Base-by-base conservation (phyloP, 2,888 invertebrate species). In the Plemyria rubiginata region DNA sequence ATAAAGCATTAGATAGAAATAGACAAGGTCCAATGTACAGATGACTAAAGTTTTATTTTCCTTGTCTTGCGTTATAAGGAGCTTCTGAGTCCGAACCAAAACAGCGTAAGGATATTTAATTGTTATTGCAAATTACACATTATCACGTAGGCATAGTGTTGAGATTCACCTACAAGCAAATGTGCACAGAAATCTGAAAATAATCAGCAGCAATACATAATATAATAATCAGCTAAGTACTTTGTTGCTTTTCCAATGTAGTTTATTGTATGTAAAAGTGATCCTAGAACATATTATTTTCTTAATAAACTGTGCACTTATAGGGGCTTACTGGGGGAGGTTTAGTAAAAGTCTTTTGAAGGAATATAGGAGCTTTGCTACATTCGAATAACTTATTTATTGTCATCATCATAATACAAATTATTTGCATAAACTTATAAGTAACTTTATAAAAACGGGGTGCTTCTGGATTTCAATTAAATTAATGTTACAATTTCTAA, bases 21-120 rank as follows among this genome's bases (percentile, higher is more conserved):
- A 15, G 13, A 13, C 13, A 77, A 87, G 91, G 91, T 91, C 90
- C 90, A 90, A 90, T 86, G 82, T 90, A 85, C 87, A 85, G 80
- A 29, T 29, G 9, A 50, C 68, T 64, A 68, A 68, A 67, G 68
- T 71, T 71, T 76, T 76, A 74, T 67, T 70, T 70, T 80, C 82
- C 73, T 82, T 79, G 73, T 74, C 73, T 76, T 76, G 73, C 78
- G 72, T 76, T 32, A 76, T 85, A 52, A 90, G 88, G 88, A 90
- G 83, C 88, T 90, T 78, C 90, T 90, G 81, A 86, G 85, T 77
- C 85, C 86, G 73, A 84, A 79, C 75, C 85, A 82, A 79, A 85
- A 77, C 75, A 81, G 85, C 83, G 90, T 91, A 90, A 91, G 90
- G 71, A 77, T 68, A 73, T 66, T 67, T 72, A 72, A 74, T 70